These are phyloP conservation scores for Mirounga angustirostris DNA, from an alignment of 2,113 vertebrate genomes.

Conservation along the genomic window DNA sequence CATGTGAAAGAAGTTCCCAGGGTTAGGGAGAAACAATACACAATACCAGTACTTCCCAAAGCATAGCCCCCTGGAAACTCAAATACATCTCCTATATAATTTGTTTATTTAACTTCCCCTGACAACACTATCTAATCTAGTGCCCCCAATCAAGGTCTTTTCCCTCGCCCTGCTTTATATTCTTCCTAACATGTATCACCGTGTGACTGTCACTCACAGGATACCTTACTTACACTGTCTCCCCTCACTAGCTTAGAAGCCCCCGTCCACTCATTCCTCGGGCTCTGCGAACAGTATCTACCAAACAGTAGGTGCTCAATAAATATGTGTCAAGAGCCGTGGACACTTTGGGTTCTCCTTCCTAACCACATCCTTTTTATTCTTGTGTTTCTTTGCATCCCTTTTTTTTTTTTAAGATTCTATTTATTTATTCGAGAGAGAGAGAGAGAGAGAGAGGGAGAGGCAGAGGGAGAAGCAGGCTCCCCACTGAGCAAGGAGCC, in stretches of 20 bases:
- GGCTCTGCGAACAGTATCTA: neutral
- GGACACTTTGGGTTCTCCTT: neutral
- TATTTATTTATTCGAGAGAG: neutral
- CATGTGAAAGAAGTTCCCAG: slow-evolving; percentile 70
- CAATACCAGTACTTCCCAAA: slow-evolving; percentile 74
- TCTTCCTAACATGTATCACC: neutral
- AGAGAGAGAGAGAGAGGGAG: neutral
- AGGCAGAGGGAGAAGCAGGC: neutral
- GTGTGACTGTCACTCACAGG: neutral
- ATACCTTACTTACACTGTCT: neutral
- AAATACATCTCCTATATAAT: slow-evolving; percentile 30
- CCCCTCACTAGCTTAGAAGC: neutral
- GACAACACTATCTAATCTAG: neutral
- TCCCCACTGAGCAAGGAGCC: neutral
- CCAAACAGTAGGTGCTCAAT: neutral
- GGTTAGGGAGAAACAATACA: slow-evolving; percentile 73
- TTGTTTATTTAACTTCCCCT: slow-evolving; percentile 58
- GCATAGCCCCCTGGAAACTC: slow-evolving; percentile 2
- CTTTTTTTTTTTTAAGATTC: neutral
- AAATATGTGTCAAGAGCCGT: neutral
- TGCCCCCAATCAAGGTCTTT: neutral
- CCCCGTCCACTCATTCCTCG: neutral
- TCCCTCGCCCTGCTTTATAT: neutral
- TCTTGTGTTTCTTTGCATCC: neutral
- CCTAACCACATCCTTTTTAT: neutral